Base-by-base conservation (phyloP, 2,888 invertebrate species). In the Drosophila seclusa region DNA sequence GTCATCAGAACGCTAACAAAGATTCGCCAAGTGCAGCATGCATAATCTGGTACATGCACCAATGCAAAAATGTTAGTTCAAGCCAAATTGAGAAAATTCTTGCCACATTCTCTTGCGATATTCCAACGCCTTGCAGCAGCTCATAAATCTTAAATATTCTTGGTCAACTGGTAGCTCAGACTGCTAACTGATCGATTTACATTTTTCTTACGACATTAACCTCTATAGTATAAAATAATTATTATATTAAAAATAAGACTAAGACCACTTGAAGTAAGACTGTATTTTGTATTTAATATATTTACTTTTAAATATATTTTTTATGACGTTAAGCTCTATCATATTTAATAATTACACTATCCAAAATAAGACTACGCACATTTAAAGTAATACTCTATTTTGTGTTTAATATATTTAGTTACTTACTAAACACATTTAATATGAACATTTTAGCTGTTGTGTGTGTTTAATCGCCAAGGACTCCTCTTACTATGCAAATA, bases 401-500 rank as follows among this genome's bases (percentile, higher is more conserved):
- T 13, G 13, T 34, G 13, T 16, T 34, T 16, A 34, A 34, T 34
- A 32, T 32, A 32, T 32, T 32, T 32, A 11, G 32, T 32, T 32
- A 32, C 11, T 32, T 32, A 32, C 8, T 1, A 1, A 45, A 4
- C 45, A 16, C 7, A 24, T 24, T 24, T 27, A 21, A 34, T 64
- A 60, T 64, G 21, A 83, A 81, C 62, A 61, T 88, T 88, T 84
- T 78, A 0, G 0, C 18, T 55, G 0, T 18, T 13, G 57, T 21
- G 58, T 65, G 32, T 59, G 0, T 10, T 16, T 21, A 34, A 21
- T 38, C 49, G 36, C 57, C 21, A 27, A 40, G 38, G 21, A 50
- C 34, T 24, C 45, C 24, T 8, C 45, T 38, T 29, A 69, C 65
- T 74, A 66, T 57, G 71, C 64, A 65, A 53, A 64, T 58, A 71